Conservation (phyloP, 2,113 vertebrate species). For the Hippotragus niger region DNA sequence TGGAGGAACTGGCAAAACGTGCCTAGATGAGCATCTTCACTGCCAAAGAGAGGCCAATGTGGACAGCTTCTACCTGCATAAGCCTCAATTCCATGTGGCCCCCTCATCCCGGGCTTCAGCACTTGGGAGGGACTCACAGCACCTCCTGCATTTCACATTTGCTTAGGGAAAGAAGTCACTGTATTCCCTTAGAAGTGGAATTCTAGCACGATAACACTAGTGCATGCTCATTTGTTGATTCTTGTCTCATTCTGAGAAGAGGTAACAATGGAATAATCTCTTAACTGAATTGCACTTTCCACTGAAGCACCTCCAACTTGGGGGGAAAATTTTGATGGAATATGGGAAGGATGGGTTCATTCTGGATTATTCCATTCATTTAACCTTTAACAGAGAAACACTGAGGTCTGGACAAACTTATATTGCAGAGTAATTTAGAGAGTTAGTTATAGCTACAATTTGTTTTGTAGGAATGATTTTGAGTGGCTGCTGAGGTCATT, state of each 20-base stretch:
- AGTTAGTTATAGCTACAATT: conserved; percentile 74
- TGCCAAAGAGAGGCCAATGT: neutral
- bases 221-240: neutral
- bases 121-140: neutral
- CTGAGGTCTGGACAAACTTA: conserved; percentile 54
- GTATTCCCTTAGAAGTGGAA: neutral
- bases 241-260: conserved; percentile 22
- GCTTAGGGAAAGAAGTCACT: neutral
- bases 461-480: conserved; percentile 66
- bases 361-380: conserved; percentile 60
- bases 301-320: neutral
- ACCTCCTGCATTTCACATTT: neutral
- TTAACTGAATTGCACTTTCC: conserved; percentile 17
- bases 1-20: neutral
- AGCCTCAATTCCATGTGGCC: neutral
- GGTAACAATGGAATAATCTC: neutral
- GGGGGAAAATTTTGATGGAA: neutral
- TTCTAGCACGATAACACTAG: fast-evolving
- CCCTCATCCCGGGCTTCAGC: neutral
- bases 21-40: neutral
- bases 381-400: conserved; percentile 50
- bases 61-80: neutral
- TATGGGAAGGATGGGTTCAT: neutral
- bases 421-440: conserved; percentile 56
- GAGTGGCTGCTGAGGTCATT: conserved; percentile 72